Conservation (phyloP, 2,888 invertebrate genomes). For the Selenia dentaria region DNA sequence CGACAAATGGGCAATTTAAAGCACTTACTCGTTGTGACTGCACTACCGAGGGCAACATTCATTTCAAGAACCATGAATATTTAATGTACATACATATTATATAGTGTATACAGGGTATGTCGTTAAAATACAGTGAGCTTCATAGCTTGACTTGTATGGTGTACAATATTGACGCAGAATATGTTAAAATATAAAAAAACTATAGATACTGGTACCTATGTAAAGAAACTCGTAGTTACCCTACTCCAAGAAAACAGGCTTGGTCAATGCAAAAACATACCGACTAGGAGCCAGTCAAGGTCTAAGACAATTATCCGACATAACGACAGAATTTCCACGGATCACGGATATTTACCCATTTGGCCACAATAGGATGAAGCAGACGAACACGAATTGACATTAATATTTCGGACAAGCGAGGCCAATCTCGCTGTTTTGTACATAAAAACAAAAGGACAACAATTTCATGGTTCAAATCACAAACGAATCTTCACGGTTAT, state of each 20-base stretch:
- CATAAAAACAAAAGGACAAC: slow-evolving; percentile 34
- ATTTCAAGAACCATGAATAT: no score
- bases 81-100: no score
- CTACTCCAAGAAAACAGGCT: slow-evolving; percentile 32
- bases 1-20: no score
- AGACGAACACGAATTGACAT: slow-evolving; percentile 43
- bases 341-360: slow-evolving; percentile 65
- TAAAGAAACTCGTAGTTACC: slow-evolving; percentile 48
- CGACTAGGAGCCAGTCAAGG: slow-evolving; percentile 58
- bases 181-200: no score
- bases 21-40: no score
- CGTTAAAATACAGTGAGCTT: no score
- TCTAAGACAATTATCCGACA: slow-evolving; percentile 54
- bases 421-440: slow-evolving; percentile 43
- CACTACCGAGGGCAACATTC: no score
- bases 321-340: slow-evolving; percentile 69
- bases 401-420: slow-evolving; percentile 56
- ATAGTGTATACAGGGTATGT: no score
- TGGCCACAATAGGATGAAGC: slow-evolving; percentile 51
- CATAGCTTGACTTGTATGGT: no score
- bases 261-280: slow-evolving; percentile 28
- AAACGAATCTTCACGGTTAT: slow-evolving; percentile 40
- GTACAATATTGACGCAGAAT: no score
- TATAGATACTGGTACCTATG: no score
- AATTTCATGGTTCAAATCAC: slow-evolving; percentile 37